Conservation (phyloP, 2,113 vertebrate species). For the Ciconia maguari region DNA sequence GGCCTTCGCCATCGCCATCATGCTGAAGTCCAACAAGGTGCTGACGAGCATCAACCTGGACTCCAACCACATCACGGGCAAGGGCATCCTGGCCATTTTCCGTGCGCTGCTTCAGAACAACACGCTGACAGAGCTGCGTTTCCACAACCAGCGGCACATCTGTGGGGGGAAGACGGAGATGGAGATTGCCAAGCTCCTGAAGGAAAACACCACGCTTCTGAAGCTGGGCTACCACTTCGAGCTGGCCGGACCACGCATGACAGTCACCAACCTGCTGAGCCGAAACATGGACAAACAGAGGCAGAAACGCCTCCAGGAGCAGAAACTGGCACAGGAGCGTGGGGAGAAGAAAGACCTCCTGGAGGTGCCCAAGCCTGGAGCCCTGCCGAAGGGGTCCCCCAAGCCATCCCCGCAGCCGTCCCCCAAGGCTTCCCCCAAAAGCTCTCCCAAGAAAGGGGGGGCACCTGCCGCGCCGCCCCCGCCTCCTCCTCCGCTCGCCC, state of each 20-base stretch:
- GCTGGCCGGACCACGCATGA: conserved; percentile 93
- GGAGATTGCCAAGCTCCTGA: conserved; percentile 94
- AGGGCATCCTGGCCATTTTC: conserved; percentile 94
- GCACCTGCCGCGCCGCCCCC: conserved; percentile 73
- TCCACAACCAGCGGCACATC: conserved; percentile 98
- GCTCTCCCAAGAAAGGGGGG: conserved; percentile 74
- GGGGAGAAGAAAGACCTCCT: conserved; percentile 83
- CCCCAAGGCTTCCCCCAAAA: conserved; percentile 85
- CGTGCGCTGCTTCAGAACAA: conserved; percentile 89
- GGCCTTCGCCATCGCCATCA: conserved; percentile 89
- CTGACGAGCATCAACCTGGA: conserved; percentile 94
- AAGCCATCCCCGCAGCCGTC: conserved; percentile 81
- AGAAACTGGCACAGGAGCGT: conserved; percentile 85
- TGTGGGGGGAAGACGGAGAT: conserved; percentile 97
- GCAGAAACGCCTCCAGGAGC: conserved; percentile 91
- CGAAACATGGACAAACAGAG: conserved; percentile 97
- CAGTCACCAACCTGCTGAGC: conserved; percentile 93
- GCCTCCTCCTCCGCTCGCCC: conserved; percentile 83
- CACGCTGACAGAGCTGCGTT: conserved; percentile 91
- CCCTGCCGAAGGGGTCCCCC: conserved; percentile 62
- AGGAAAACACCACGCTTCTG: conserved; percentile 92
- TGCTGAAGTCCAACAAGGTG: conserved; percentile 87
- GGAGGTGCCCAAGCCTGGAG: conserved; percentile 79
- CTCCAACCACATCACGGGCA: conserved; percentile 94
- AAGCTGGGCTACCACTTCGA: conserved; percentile 98